phyloP scores from a whole-genome alignment of 2,113 vertebrate species.

The Actinemys pallida region DNA sequence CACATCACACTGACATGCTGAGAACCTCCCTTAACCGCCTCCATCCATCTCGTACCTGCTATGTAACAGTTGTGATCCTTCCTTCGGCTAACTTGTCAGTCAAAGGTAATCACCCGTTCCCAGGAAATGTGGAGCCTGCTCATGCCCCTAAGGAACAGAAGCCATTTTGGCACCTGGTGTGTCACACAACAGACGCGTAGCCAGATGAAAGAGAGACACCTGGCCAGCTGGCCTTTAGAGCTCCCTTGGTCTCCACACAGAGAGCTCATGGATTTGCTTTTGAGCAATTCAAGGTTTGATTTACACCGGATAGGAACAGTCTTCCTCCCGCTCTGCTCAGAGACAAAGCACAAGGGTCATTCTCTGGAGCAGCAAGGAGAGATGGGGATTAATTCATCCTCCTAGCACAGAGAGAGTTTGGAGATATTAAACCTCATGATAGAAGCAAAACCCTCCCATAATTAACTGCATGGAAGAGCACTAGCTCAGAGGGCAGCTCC shows the following conservation, averaged over 20 bases:
- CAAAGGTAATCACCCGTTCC: conserved; percentile 39
- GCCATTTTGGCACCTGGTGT: conserved; percentile 32
- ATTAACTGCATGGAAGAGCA: conserved; percentile 47
- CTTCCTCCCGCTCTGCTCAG: neutral
- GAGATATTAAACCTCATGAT: conserved; percentile 43
- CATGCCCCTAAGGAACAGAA: conserved; percentile 21
- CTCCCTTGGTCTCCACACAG: neutral
- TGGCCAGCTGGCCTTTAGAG: conserved; percentile 24
- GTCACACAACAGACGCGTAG: conserved; percentile 18
- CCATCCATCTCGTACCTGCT: conserved; percentile 12
- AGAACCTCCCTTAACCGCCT: conserved; percentile 4
- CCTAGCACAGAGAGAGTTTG: conserved; percentile 44
- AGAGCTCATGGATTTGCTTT: conserved; percentile 48
- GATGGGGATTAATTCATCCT: conserved; percentile 67
- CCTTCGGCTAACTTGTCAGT: neutral
- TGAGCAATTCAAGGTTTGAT: conserved; percentile 51
- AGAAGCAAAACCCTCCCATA: conserved; percentile 36
- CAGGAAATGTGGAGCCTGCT: neutral
- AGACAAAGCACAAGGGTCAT: conserved; percentile 54
- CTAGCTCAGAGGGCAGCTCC: conserved; percentile 43
- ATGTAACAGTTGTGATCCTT: neutral
- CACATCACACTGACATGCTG: neutral
- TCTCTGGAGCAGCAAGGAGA: conserved; percentile 31
- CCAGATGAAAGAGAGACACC: conserved; percentile 34
- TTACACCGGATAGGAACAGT: conserved; percentile 16